Base-by-base conservation (phyloP, 2,113 vertebrate species). In the Deroptyus accipitrinus region DNA sequence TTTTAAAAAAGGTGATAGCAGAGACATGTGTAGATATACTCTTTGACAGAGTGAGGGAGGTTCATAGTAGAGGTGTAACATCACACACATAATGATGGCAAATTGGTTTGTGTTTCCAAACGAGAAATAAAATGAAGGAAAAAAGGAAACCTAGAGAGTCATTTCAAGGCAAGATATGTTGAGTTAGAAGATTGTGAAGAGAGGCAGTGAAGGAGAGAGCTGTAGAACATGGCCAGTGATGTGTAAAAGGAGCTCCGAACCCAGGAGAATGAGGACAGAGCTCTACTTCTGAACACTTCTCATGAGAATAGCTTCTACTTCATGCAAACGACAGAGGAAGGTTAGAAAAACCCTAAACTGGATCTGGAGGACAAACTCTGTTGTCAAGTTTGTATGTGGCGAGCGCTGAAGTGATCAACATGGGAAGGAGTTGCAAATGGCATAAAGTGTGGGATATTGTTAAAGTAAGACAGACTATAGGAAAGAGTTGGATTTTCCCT, bases 401-500 rank as follows among this genome's bases (percentile, higher is more conserved):
- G 62, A 59, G 30, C n/a, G 73, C 54, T 74, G 51, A 63, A 59
- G 25, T 37, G 30, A 77, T 54, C 25, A 12, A 6, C 33, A 4
- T 51, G 6, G 51, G 33, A 76, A 62, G 18, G 6, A 68, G 20
- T 55, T 80, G 78, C 30, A 86, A 78, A 22, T 33, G 35, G n/a
- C 6, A 13, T 67, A 44, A 76, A 30, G 33, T 59, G 11, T 25
- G 37, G n/a, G 37, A 28, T 93, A 70, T 68, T 67, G 37, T 76
- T 90, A 70, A 76, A 52, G 49, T 64, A 78, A 73, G 68, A 51
- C 19, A 94, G 46, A 72, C 42, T 64, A 15, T 42, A 90, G 73
- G 83, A 83, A 96, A 88, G 33, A 81, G 52, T 18, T 72, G 85
- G 68, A 31, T 88, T 93, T 96, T 81, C 80, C 79, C 83, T 94